Percentiles rank a stretch among this genome's conserved stretches.
These are phyloP conservation scores for Andricus curvator DNA, from an alignment of 2,888 invertebrate species.

Conservation along the genomic window DNA sequence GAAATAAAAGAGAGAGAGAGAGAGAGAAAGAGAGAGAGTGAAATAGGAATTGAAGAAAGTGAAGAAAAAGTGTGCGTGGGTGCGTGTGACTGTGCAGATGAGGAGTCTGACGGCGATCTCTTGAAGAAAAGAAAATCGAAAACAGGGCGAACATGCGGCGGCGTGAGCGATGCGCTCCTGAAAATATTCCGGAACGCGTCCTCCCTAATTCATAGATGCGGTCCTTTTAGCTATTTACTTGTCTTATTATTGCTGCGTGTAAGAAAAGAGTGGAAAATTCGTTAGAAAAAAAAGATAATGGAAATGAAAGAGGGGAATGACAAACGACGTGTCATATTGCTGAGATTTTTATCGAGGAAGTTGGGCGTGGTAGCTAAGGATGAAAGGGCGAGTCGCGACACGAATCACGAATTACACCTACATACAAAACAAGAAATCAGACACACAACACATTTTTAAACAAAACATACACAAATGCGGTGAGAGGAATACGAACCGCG, in stretches of 20 bases:
- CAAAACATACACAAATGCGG: conserved; percentile 14
- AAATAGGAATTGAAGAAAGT: conserved; percentile 39
- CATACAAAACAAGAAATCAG: not conserved
- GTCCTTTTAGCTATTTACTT: conserved; percentile 73
- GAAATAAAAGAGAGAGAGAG: conserved; percentile 16
- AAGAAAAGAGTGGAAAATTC: conserved; percentile 52
- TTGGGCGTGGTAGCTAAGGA: conserved; percentile 40
- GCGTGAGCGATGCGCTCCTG: conserved; percentile 55
- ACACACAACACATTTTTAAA: conserved; percentile 7
- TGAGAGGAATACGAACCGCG: conserved; percentile 28
- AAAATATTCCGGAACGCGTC: conserved; percentile 53
- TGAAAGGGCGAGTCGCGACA: conserved; percentile 39
- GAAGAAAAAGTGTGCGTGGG: conserved; percentile 39
- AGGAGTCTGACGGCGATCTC: conserved; percentile 15
- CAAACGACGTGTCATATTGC: conserved; percentile 63
- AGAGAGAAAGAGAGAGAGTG: not conserved
- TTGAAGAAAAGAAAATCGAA: conserved; percentile 37
- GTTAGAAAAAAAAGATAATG: conserved; percentile 41
- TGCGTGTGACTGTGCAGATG: conserved; percentile 23
- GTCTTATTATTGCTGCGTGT: conserved; percentile 72
- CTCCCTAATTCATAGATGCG: conserved; percentile 61
- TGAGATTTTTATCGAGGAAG: conserved; percentile 63
- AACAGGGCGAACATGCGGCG: conserved; percentile 62
- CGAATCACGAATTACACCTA: conserved; percentile 37
- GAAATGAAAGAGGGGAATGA: conserved; percentile 43